Base-by-base conservation (phyloP, 2,888 invertebrate species). In the Ophraella communa region DNA sequence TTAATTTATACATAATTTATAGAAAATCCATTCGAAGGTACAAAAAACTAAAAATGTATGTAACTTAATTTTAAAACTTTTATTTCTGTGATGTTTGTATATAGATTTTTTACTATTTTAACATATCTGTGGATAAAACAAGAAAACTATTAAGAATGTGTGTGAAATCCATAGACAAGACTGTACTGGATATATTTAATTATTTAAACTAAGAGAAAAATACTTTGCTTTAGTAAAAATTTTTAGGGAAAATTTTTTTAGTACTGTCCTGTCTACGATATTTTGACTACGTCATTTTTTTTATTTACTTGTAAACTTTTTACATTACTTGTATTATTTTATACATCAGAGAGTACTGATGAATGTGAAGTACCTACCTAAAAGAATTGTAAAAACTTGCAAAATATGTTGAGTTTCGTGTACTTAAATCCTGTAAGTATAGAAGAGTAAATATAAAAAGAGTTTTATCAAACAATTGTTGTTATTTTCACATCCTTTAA, bases 71-170 rank as follows among this genome's bases (percentile, higher is more conserved):
- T 54, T 39, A 56, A 56, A 56, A 57, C 53, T 59, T 49, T 70
- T 70, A 60, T 73, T 76, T 72, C 75, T 75, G 75, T 75, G 76
- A 76, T 76, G 72, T 67, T 64, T 73, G 71, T 73, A 71, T 30
- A 71, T 73, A 73, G 66, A 60, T 65, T 65, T 73, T 66, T 68
- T 71, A 65, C 67, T 71, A 67, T 70, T 72, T 71, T 67, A 70
- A 72, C 72, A 73, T 73, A 73, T 74, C 73, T 71, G 69, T 68
- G 66, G 52, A 67, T 65, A 66, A 56, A 21, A 47, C 21, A 55
- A 49, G 56, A 57, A 60, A 44, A 64, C 18, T 4, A 52, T 27
- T 33, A 14, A 54, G n/a, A 39, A 20, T 53, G 56, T 49, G 51
- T 49, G 56, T 39, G 7, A 17, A 39, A 39, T 39, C 39, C 17